Base-by-base conservation (phyloP, 2,888 invertebrate species). In the Meganola albula region DNA sequence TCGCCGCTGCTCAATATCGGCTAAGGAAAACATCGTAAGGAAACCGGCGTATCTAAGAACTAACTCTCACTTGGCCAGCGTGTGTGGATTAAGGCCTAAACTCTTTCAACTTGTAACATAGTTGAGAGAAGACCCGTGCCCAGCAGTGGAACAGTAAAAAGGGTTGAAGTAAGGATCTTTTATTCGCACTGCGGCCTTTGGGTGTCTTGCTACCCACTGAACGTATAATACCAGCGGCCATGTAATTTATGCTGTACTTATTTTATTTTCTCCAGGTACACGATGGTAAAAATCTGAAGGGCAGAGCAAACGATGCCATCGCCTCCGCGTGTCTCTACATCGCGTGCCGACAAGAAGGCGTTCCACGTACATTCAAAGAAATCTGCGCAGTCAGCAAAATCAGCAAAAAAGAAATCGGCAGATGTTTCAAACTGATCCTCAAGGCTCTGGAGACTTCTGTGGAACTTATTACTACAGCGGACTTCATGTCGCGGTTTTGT, bases 401-500 rank as follows among this genome's bases (percentile, higher is more conserved):
- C 36, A 98, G 98, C 62, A 99, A 99, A 84, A 98, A 99, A 63
- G 99, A 99, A 86, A 99, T 99, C 38, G 99, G 99, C 0, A 87
- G 98, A 48, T 99, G 99, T 71, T 99, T 99, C 78, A 99, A 99
- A 66, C 78, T 99, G 23, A 99, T 99, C 39, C 85, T 99, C 21
- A 98, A 98, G 72, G 97, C 96, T 0, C 83, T 99, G 30, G 97
- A 98, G 72, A 99, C 99, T 0, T 98, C 95, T 16, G 97, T 99
- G 4, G 98, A 98, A 67, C 90, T 98, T 35, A 99, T 99, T 37
- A 99, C 98, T 0, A 99, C 98, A 0, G 98, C 96, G 1, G 99
- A 99, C 71, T 99, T 99, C 73, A 99, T 99, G 99, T 98, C 97
- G 12, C 89, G 96, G 51, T 99, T 99, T 85, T 99, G 99, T 73